Evolutionary conservation across 2,888 invertebrate species (phyloP).

Genomic region (Pyrrhia umbra): DNA sequence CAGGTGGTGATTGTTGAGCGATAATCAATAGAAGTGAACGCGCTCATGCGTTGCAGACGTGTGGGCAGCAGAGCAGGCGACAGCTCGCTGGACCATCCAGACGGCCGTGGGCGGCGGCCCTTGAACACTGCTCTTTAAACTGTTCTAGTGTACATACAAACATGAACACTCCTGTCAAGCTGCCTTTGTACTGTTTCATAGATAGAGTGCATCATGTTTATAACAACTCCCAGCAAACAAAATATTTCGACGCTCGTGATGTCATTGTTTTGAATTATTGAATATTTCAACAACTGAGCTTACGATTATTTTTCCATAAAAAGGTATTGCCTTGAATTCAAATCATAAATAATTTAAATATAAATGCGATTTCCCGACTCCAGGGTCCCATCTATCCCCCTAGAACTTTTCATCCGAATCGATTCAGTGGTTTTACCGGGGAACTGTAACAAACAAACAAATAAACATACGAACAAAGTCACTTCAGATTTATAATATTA

Average conservation of each 20-base stretch:
- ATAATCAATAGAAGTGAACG: slow-evolving; percentile 34
- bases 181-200: not conserved
- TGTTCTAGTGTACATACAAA: slow-evolving; percentile 23
- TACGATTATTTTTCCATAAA: slow-evolving; percentile 43
- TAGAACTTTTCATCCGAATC: too few species aligned
- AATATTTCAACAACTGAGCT: slow-evolving; percentile 54
- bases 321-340: slow-evolving; percentile 52
- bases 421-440: too few species aligned
- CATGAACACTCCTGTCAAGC: slow-evolving; percentile 1
- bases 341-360: too few species aligned
- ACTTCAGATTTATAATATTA: too few species aligned
- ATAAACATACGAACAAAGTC: too few species aligned
- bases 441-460: too few species aligned
- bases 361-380: too few species aligned
- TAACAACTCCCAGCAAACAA: slow-evolving; percentile 15
- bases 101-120: slow-evolving; percentile 34
- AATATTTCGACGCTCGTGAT: slow-evolving; percentile 47
- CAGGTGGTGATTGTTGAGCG: slow-evolving; percentile 15
- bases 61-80: slow-evolving; percentile 47
- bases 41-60: slow-evolving; percentile 27
- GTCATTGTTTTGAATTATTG: slow-evolving; percentile 58
- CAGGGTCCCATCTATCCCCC: too few species aligned
- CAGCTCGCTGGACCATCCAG: slow-evolving; percentile 23
- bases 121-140: slow-evolving; percentile 28
- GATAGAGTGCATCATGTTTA: slow-evolving; percentile 25